Evolutionary conservation across 2,888 invertebrate genomes (phyloP).

Genomic region (Drosophila paranaensis): DNA sequence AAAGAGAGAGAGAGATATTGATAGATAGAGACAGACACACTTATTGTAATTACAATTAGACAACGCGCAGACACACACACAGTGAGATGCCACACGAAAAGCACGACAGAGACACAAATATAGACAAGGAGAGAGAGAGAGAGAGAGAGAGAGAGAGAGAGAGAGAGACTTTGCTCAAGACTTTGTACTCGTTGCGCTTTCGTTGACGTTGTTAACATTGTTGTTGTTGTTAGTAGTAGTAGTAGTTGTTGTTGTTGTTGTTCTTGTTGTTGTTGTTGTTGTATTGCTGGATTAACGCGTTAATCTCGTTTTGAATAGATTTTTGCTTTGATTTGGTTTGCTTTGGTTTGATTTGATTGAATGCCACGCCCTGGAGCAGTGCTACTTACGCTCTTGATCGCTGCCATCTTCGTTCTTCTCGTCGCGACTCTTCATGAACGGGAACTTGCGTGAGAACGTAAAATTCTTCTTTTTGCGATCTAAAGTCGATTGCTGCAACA

Average conservation of each 20-base stretch:
- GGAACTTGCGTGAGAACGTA: constrained; percentile 98
- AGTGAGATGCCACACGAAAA: constrained; percentile 23
- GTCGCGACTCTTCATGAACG: constrained; percentile 99
- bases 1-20: background rate
- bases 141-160: constrained; percentile 3
- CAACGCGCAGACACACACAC: constrained; percentile 15
- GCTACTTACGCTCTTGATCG: constrained; percentile 97
- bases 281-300: constrained; percentile 29
- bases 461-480: constrained; percentile 99
- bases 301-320: constrained; percentile 1
- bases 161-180: constrained; percentile 18
- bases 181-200: constrained; percentile 14
- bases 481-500: constrained; percentile 93
- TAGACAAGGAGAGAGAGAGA: constrained; percentile 3
- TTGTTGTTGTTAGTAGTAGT: constrained; percentile 14
- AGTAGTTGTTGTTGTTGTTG: constrained; percentile 13
- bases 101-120: constrained; percentile 28
- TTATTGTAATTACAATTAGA: constrained; percentile 19
- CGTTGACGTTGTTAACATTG: constrained; percentile 19
- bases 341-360: background rate
- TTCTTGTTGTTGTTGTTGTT: constrained; percentile 13
- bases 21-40: constrained; percentile 4
- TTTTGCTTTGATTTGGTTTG: background rate
- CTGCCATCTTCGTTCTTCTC: constrained; percentile 98
- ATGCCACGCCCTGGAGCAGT: constrained; percentile 25